Percentiles rank a stretch among this genome's conserved stretches.
Conservation (phyloP, 1,140 invertebrate genomes). For the Glossosoma conforme region DNA sequence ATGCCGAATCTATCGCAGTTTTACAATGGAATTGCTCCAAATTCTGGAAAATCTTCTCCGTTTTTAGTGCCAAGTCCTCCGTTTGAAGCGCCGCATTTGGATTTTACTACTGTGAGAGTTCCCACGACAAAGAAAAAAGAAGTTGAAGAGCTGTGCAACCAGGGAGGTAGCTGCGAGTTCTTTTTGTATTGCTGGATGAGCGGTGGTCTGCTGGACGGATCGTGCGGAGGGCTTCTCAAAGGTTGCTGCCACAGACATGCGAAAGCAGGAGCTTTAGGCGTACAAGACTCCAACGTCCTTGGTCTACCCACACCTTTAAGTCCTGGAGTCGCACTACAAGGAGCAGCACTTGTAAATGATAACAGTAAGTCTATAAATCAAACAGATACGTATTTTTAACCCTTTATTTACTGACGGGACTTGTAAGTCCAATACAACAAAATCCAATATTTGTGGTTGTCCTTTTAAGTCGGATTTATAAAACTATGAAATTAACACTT, state of each 20-base stretch:
- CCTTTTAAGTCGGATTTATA: too few species aligned
- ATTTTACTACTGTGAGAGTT: constrained; percentile 8
- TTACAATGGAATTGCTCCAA: too few species aligned
- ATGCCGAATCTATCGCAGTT: too few species aligned
- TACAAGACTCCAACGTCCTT: constrained; percentile 47
- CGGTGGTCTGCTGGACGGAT: constrained; percentile 79
- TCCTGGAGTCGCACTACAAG: constrained; percentile 32
- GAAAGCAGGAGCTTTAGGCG: constrained; percentile 65
- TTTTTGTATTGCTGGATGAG: constrained; percentile 90
- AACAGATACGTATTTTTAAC: too few species aligned
- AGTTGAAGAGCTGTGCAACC: constrained; percentile 50
- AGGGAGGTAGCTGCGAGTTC: constrained; percentile 84
- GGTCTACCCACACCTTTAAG: constrained; percentile 34
- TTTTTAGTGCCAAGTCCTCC: constrained; percentile 12
- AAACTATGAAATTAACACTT: too few species aligned
- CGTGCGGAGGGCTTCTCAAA: constrained; percentile 78
- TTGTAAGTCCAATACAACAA: too few species aligned
- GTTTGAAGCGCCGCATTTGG: constrained; percentile 1
- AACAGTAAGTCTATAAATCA: constrained; percentile 75
- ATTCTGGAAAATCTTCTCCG: not conserved
- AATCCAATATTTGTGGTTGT: too few species aligned
- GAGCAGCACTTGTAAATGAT: constrained; percentile 63
- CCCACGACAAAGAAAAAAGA: constrained; percentile 34
- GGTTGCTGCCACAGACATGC: constrained; percentile 81
- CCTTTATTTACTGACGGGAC: too few species aligned